Base-by-base conservation (phyloP, 2,113 vertebrate species). In the Mungos mungo region DNA sequence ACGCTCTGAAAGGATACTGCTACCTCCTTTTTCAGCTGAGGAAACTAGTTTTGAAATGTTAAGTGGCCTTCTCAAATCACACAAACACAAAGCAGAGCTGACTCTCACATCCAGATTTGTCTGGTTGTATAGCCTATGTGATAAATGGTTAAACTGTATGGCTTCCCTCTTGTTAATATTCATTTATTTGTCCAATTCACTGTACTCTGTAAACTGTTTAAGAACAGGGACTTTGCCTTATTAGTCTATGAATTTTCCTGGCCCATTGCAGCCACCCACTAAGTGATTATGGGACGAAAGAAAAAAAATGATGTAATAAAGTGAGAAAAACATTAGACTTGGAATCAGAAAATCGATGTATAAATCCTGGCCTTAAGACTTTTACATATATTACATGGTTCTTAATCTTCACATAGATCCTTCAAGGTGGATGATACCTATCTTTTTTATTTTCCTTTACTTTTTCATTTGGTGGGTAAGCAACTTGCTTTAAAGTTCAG, bases 91-190 rank as follows among this genome's bases (percentile, higher is more conserved):
- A 90, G 23, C 21, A 84, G 69, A 90, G 9, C 8, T 45, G 47
- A 16, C 31, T 63, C 94, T 95, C n/a, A 86, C 63, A 79, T 88
- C 60, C 72, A 86, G 25, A 95, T 74, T 69, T 86, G n/a, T 82
- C 71, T 96, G 68, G 54, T 71, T 83, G 47, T 74, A 71, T 93
- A 82, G 68, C 41, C 54, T 94, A 1, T 38, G 18, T 33, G 80
- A 72, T 80, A 50, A 86, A 66, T 35, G 21, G 41, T 35, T 50
- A 50, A 52, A 50, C 65, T 87, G 27, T 41, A n/a, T 38, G 54
- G 35, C 4, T 3, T 88, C 35, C 47, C 15, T 97, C 45, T 86
- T 84, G 38, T 90, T 79, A 87, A 93, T 81, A 68, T 63, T 15
- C 65, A 90, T 88, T 50, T 86, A 74, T 93, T 91, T 66, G 63